Evolutionary conservation across 2,888 invertebrate genomes (phyloP), one percentile per base, ranked within the genome.

Genomic region (Alcis repandata): DNA sequence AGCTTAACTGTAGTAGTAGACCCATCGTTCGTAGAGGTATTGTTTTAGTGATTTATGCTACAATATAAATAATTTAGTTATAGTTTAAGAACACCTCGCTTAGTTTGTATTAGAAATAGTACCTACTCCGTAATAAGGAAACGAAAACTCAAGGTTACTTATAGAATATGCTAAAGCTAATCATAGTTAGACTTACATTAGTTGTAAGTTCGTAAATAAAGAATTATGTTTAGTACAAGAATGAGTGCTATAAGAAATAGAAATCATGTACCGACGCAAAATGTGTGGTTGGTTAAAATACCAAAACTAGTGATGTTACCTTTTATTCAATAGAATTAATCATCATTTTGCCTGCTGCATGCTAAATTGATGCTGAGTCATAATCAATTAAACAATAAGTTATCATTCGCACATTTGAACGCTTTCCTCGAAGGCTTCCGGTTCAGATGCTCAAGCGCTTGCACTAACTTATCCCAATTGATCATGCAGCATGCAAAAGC

Each of bases 401-500:
- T 79, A 78, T 80, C 83, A 75, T 77, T 81, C 84, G 86, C 87
- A 88, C 87, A 56, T 53, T 59, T 67, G 45, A 76, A 83, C 70
- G 83, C 84, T 87, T 88, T 74, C 70, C 73, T 79, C 79, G 80
- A 80, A 72, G 77, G 82, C 76, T 71, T 78, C 80, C 76, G 75
- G 76, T 70, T 73, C 75, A 72, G 78, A 79, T 80, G 78, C 83
- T 80, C 67, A 76, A 70, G 77, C 79, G 89, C 88, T 89, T 91
- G 89, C 86, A 86, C 82, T 83, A 76, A 80, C 70, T 61, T 73
- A 20, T 36, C 79, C 69, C 81, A 74, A 75, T 75, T 71, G 80
- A 86, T 87, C 92, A 92, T 93, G 92, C 93, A 92, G 92, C 92
- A 92, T 92, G 92, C 91, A 92, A 91, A 87, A 84, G 90, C 91